Conservation (phyloP, 2,888 invertebrate species). For the Acanthococcus lagerstroemiae region DNA sequence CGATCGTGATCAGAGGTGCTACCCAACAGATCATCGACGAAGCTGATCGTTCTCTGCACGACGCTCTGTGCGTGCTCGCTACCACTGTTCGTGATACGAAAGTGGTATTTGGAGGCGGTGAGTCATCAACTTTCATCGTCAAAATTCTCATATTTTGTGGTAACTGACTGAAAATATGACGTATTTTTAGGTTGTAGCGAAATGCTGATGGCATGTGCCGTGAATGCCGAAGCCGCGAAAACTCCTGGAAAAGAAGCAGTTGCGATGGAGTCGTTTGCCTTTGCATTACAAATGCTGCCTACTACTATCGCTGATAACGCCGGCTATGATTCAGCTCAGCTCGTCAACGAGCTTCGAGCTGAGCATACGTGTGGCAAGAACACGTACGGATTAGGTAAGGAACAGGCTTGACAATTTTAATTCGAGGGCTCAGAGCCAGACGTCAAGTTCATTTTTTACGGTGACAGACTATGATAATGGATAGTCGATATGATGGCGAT, state of each 20-base stretch:
- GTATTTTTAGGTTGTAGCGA: constrained; percentile 65
- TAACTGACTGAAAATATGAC: not conserved
- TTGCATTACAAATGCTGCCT: constrained; percentile 80
- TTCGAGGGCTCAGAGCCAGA: no score
- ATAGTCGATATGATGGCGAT: no score
- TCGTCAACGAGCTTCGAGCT: constrained; percentile 84
- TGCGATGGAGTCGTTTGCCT: constrained; percentile 91
- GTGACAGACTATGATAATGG: no score
- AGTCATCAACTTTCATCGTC: not conserved
- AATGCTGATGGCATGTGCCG: constrained; percentile 93
- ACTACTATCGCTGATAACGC: constrained; percentile 97
- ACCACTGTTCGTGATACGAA: constrained; percentile 31
- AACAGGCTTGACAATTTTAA: not conserved
- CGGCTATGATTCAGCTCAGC: constrained; percentile 92
- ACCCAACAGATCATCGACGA: constrained; percentile 98
- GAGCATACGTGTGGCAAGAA: constrained; percentile 71
- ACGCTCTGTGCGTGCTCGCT: constrained; percentile 91
- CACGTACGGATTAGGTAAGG: constrained; percentile 64
- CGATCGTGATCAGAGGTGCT: constrained; percentile 91
- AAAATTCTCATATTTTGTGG: not conserved
- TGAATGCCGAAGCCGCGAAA: constrained; percentile 66
- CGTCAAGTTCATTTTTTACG: no score
- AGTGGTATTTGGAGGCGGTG: constrained; percentile 30
- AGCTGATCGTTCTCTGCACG: constrained; percentile 95
- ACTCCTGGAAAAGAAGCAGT: constrained; percentile 95